Conservation (phyloP, 2,113 vertebrate species). For the Psittacula cyanocephala region DNA sequence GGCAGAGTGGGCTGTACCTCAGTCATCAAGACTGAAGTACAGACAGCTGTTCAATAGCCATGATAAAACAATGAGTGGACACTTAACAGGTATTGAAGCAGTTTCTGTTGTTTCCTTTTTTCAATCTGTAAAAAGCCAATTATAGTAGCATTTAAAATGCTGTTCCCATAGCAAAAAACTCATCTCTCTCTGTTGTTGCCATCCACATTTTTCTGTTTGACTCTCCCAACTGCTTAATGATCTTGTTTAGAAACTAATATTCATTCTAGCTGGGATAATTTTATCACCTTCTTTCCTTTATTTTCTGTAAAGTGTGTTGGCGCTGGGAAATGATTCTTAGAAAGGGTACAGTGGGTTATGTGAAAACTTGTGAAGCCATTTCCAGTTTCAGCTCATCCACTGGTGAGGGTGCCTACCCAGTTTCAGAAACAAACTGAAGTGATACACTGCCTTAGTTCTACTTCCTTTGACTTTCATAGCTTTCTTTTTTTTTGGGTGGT, state of each 20-base stretch:
- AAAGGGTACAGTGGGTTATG: neutral
- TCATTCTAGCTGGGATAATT: neutral
- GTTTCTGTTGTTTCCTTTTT: neutral
- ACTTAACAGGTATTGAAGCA: constrained; percentile 87
- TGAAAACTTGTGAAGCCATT: neutral
- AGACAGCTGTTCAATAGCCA: constrained; percentile 98
- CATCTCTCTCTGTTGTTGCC: neutral
- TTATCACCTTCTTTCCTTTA: neutral
- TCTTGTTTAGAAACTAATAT: neutral
- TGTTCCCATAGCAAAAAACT: neutral
- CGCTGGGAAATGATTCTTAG: neutral
- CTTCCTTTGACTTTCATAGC: neutral
- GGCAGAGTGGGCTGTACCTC: constrained; percentile 93
- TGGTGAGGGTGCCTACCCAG: neutral
- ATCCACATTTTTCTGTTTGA: neutral
- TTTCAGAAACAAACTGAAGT: neutral
- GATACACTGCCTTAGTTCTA: neutral
- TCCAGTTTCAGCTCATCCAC: neutral
- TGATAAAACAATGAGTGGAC: constrained; percentile 98
- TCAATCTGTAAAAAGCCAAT: fast-evolving
- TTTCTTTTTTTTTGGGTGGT: no score
- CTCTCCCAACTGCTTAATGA: neutral
- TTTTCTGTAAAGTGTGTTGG: neutral
- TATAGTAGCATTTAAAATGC: neutral
- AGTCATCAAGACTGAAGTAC: constrained; percentile 95